phyloP scores from a whole-genome alignment of 2,888 invertebrate genomes.

The Rhogogaster chlorosoma region DNA sequence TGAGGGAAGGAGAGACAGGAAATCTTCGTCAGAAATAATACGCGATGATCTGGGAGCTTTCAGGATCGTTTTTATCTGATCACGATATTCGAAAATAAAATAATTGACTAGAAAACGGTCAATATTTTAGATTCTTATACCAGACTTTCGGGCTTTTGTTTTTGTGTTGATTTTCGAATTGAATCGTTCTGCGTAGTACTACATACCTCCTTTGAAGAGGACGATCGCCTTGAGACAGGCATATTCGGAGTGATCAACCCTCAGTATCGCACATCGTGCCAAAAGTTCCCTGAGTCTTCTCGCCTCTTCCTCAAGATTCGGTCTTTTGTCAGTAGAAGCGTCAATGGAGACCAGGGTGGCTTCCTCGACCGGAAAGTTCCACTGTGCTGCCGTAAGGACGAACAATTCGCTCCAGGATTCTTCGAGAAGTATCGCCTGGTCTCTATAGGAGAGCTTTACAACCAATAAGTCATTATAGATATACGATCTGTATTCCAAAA shows the following conservation, averaged over 20 bases:
- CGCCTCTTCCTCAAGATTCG: constrained; percentile 80
- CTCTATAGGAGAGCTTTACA: constrained; percentile 83
- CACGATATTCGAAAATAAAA: background rate
- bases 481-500: background rate
- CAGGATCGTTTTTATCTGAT: background rate
- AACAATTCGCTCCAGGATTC: constrained; percentile 92
- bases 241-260: constrained; percentile 90
- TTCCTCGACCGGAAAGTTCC: constrained; percentile 87
- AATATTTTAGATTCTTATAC: background rate
- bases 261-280: constrained; percentile 82
- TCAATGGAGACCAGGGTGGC: constrained; percentile 76
- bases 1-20: background rate
- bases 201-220: constrained; percentile 89
- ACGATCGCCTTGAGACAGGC: constrained; percentile 92
- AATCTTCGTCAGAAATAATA: background rate
- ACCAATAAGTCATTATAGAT: background rate
- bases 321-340: constrained; percentile 79
- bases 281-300: constrained; percentile 83
- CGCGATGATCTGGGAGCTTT: background rate
- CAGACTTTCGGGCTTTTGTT: background rate
- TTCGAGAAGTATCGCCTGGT: constrained; percentile 87
- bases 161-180: background rate
- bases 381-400: constrained; percentile 90
- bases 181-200: background rate
- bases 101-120: background rate